These are phyloP conservation scores for Oasisia sp. DNA, from an alignment of 2,888 invertebrate genomes.

Conservation along the genomic window DNA sequence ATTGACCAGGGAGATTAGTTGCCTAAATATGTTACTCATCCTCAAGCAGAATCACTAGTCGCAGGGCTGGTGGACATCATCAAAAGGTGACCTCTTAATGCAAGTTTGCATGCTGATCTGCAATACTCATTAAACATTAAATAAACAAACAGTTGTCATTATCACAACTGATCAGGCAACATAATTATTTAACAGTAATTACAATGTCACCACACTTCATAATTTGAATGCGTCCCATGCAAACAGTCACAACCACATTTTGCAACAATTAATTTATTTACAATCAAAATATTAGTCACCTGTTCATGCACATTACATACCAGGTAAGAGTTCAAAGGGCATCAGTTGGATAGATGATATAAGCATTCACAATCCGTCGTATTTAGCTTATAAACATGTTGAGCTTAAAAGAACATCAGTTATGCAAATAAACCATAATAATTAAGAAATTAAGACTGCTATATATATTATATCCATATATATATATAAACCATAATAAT, in stretches of 20 bases:
- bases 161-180: no score
- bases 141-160: no score
- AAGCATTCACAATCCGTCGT: background rate
- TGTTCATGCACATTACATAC: background rate
- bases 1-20: no score
- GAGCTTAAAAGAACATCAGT: background rate
- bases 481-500: background rate
- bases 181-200: no score
- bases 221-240: background rate
- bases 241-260: background rate
- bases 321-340: background rate
- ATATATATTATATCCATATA: no score
- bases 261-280: conserved; percentile 5
- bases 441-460: background rate
- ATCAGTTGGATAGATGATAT: background rate
- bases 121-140: no score
- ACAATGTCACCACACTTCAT: background rate
- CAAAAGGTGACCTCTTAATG: no score
- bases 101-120: no score
- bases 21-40: no score
- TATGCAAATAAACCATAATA: no score
- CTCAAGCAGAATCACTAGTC: no score
- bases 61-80: no score
- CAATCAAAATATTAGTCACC: background rate
- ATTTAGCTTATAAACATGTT: background rate